These are phyloP conservation scores for Gambelia wislizenii DNA, from an alignment of 2,797 vertebrate genomes.

Conservation along the genomic window DNA sequence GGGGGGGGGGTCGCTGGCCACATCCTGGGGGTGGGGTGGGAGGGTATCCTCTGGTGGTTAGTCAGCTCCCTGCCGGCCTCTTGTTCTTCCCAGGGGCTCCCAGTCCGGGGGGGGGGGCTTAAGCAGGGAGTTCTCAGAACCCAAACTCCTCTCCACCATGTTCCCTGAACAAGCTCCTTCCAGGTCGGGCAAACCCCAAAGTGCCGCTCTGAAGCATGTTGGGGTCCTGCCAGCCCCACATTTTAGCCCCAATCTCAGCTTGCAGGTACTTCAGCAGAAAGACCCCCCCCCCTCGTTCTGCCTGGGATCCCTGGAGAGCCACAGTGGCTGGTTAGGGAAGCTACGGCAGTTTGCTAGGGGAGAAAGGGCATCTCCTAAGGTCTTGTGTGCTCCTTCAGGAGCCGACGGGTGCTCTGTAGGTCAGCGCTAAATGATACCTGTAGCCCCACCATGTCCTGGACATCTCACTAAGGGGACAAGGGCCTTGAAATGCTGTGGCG, in stretches of 20 bases:
- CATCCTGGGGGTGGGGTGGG: too few species aligned
- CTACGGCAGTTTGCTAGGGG: too few species aligned
- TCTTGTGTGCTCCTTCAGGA: background rate
- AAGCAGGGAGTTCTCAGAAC: too few species aligned
- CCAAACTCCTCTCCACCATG: background rate
- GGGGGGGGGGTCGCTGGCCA: too few species aligned
- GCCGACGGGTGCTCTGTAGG: background rate
- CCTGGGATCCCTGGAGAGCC: background rate
- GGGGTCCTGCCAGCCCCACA: too few species aligned
- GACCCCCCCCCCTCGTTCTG: background rate
- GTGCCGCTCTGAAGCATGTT: too few species aligned
- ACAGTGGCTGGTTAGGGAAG: background rate
- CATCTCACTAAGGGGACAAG: background rate
- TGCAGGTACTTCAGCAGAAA: background rate
- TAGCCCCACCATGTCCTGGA: background rate
- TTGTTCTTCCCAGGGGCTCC: too few species aligned
- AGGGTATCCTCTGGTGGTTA: too few species aligned
- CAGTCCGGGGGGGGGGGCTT: too few species aligned
- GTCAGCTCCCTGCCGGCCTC: too few species aligned
- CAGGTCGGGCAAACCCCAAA: background rate
- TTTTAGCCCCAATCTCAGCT: background rate
- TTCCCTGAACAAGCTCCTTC: background rate
- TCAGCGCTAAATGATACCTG: background rate
- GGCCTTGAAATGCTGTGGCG: background rate
- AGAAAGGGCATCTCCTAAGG: too few species aligned